Conservation (phyloP, 2,797 vertebrate species). For the Glossophaga mutica region DNA sequence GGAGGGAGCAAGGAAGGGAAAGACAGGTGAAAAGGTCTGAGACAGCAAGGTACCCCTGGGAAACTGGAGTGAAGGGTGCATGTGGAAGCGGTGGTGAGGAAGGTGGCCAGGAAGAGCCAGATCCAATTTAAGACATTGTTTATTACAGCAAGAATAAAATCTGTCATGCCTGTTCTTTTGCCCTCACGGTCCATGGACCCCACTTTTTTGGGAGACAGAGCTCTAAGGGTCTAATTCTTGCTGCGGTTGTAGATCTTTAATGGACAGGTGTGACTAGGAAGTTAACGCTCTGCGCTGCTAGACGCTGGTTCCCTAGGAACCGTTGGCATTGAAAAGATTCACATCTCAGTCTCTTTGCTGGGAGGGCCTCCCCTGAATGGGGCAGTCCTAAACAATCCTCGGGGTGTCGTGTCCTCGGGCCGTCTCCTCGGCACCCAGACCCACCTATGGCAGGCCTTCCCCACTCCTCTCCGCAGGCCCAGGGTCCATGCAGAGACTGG, state of each 20-base stretch:
- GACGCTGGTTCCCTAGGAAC: neutral
- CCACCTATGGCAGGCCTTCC: neutral
- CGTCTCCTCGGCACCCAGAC: neutral
- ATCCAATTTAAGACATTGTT: neutral
- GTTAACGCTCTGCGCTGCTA: neutral
- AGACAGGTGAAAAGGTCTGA: neutral
- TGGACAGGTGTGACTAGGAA: neutral
- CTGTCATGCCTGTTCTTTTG: neutral
- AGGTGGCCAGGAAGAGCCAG: neutral
- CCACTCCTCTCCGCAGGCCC: neutral
- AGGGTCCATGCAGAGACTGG: neutral
- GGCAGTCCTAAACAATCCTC: neutral
- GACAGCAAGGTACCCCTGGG: neutral
- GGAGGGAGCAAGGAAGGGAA: neutral
- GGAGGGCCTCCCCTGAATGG: neutral
- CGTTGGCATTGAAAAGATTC: neutral
- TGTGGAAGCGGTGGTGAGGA: neutral
- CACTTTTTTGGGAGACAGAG: neutral
- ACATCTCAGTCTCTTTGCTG: neutral
- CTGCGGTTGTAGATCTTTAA: neutral
- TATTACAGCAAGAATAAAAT: neutral
- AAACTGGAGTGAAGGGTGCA: neutral
- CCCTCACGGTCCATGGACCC: neutral
- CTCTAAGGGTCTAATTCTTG: neutral
- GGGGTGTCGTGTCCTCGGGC: neutral